Base-by-base conservation (phyloP, 1,140 invertebrate genomes). In the Theocolax elegans region DNA sequence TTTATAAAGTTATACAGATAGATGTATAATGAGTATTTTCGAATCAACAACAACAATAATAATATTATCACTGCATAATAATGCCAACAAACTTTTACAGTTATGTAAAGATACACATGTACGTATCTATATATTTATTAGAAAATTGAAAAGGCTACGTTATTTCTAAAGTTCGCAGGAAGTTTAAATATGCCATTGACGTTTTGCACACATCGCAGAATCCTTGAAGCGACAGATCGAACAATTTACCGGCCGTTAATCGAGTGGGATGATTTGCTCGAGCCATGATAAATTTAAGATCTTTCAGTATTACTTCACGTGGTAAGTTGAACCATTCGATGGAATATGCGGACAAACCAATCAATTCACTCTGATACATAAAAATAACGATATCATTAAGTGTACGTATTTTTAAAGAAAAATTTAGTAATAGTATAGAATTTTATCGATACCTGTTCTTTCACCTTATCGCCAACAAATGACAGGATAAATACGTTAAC, bases 401-500 rank as follows among this genome's bases (percentile, higher is more conserved):
- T 25, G 29, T 21, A 19, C 21, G 15, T 15, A 35, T 49, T 40
- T 19, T 42, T 27, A 44, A 17, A 64, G 35, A 48, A 60, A 46
- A 44, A 44, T 35, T 10, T 35, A 6, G 4, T 10, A 35, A 35
- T 35, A 35, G 25, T 10, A 1, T 21, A 51, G 13, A 2, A 25
- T 17, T 3, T 46, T 51, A 44, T 67, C 6, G 51, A 17, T 75
- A 83, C 80, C 75, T 80, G 76, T 71, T 81, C 74, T 62, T 76
- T 82, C 0, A 83, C 71, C 21, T 79, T 72, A 62, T 82, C 81
- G 10, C 80, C 80, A 19, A 82, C 77, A 27, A 75, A 81, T 1
- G 81, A 79, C 40, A 83, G 67, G 38, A 83, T 82, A 38, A 75
- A 82, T 21, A 81, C 77, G 23, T 81, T 81, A 0, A 81, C 75